Evolutionary conservation across 2,888 invertebrate species (phyloP).

Genomic region (Pollenia griseotomentosa): DNA sequence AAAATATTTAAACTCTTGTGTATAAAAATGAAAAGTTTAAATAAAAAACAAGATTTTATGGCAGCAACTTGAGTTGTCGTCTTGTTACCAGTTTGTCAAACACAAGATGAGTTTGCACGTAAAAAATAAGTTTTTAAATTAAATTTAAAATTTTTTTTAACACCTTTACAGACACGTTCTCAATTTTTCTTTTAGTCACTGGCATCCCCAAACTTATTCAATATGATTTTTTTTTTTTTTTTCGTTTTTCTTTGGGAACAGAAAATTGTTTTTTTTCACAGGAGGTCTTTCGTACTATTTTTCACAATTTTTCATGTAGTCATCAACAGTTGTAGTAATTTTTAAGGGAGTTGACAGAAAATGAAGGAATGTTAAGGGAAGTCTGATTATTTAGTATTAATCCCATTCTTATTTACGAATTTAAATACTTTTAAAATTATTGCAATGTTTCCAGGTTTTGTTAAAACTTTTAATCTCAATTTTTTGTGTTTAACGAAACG

Average conservation of each 20-base stretch:
- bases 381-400: no score
- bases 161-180: neutral
- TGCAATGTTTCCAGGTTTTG: neutral
- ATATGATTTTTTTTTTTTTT: constrained; percentile 18
- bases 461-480: neutral
- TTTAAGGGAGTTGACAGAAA: neutral
- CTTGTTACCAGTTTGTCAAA: constrained; percentile 7
- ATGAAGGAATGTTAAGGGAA: no score
- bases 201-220: constrained; percentile 13
- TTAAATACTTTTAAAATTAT: no score
- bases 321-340: constrained; percentile 16
- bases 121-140: constrained; percentile 29
- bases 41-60: neutral
- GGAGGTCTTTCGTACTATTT: no score
- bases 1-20: no score
- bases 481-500: constrained; percentile 23
- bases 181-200: neutral
- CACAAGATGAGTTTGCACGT: neutral
- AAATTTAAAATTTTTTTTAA: constrained; percentile 25
- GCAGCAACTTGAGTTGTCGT: neutral
- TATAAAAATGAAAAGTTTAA: neutral
- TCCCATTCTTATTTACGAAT: no score
- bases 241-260: no score
- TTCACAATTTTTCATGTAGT: neutral
- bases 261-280: no score